Base-by-base conservation (phyloP, 1,140 invertebrate genomes). In the Pogonognathellus flavescens region DNA sequence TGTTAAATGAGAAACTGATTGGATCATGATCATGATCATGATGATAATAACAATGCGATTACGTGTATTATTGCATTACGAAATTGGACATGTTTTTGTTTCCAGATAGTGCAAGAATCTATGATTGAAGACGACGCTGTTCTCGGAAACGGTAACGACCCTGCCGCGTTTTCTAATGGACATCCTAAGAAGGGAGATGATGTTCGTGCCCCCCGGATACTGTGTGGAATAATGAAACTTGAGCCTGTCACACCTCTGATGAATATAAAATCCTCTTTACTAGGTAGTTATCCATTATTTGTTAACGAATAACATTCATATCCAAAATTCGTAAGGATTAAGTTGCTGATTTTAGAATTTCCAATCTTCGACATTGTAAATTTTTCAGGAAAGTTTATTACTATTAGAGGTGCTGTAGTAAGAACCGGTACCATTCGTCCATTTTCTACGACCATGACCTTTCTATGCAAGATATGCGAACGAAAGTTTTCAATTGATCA, bases 391-490 rank as follows among this genome's bases (percentile, higher is more conserved):
- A 97, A 96, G 92, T 93, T 97, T 88, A 93, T 98, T 1, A 94
- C 94, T 20, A 92, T 97, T 2, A 94, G 94, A 90, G 97, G 97
- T 0, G 97, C 95, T 85, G 95, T 98, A 0, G 95, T 96, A 81
- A 92, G 96, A 89, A 95, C 96, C 10, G 94, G 95, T 18, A 94
- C 94, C 90, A 92, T 95, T 6, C 95, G 94, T 86, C 93, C 96
- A 18, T 91, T 94, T 41, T 94, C 95, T 89, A 93, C 93, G 16
- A 94, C 94, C 89, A 92, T 98, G 91, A 94, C 94, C n/a, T 98
- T 97, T 91, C 91, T 90, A 49, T 95, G 95, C 89, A 91, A 91
- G n/a, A 92, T 91, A 57, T 99, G 97, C 91, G 90, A 92, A 10
- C 91, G 91, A 22, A 90, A 92, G 41, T 93, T 94, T 90, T 91